Percentiles rank a stretch among this genome's conserved stretches.
phyloP scores from a whole-genome alignment of 2,888 invertebrate genomes.

The Aporophyla lueneburgensis region DNA sequence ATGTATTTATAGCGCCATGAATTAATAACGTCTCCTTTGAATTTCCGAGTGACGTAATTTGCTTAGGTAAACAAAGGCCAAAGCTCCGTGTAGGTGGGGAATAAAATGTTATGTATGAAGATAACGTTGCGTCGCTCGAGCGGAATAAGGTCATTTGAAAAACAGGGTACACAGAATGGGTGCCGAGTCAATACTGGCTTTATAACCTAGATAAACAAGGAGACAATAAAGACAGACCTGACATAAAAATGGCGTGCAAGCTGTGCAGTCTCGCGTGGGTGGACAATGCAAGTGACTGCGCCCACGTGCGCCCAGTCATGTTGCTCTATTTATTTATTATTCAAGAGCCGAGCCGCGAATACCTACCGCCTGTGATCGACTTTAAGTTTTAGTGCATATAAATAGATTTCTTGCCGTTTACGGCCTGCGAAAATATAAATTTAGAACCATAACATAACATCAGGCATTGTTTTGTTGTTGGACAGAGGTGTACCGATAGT shows the following conservation, averaged over 20 bases:
- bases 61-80: conserved; percentile 9
- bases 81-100: conserved; percentile 3
- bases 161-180: conserved; percentile 37
- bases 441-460: too few relatives aligned
- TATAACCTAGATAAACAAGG: conserved; percentile 65
- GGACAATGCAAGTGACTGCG: conserved; percentile 68
- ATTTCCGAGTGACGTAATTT: conserved; percentile 8
- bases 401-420: conserved; percentile 8
- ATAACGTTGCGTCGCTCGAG: conserved; percentile 25
- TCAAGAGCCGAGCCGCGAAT: conserved; percentile 72
- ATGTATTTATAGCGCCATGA: conserved; percentile 15
- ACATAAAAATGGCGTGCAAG: conserved; percentile 67
- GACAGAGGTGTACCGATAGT: too few relatives aligned
- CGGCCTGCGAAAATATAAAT: not conserved
- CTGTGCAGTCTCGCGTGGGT: conserved; percentile 66
- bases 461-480: too few relatives aligned
- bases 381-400: conserved; percentile 61
- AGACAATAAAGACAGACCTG: conserved; percentile 63
- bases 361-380: conserved; percentile 67
- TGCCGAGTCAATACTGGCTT: conserved; percentile 55
- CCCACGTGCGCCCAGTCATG: conserved; percentile 74
- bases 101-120: conserved; percentile 44
- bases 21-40: conserved; percentile 13
- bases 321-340: conserved; percentile 81
- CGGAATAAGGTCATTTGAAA: conserved; percentile 57